Base-by-base conservation (phyloP, 2,888 invertebrate species). In the Syrphus vitripennis region DNA sequence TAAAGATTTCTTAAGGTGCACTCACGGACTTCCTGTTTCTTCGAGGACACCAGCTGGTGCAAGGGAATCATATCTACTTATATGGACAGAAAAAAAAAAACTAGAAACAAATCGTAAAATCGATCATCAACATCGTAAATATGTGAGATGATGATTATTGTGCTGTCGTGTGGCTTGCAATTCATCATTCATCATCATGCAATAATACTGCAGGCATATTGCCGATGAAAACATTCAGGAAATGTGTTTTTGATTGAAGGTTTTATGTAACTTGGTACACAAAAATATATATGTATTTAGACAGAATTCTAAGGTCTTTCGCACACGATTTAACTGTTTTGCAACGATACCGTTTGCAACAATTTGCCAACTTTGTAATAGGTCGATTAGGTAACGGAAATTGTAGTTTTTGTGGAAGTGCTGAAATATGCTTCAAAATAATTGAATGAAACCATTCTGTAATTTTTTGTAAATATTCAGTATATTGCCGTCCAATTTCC, bases 111-210 rank as follows among this genome's bases (percentile, higher is more conserved):
- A 79, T 71, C 79, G 37, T 75, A 48, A 77, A 59, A 83, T 77
- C 72, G 71, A 77, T 83, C 78, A 74, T 63, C 69, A 77, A 53
- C 74, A 69, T 77, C 65, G 57, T 82, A 75, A 48, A 65, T 71
- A 72, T 50, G 70, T 57, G 75, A 75, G 63, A 81, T 75, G 69
- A 75, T 74, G 57, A 67, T 80, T 70, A 76, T 70, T 75, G 75
- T 37, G 57, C 57, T 63, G 70, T 76, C 37, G 42, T 57, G 21
- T 40, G 21, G 29, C 0, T 29, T 29, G 76, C 31, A 77, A 77
- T 77, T 67, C 71, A 71, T 82, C 70, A 76, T 77, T 61, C 19
- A 48, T 69, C 50, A 65, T 69, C 50, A 65, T 16, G 34, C 16
- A 57, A 40, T 31, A 55, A 57, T 19, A 21, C 31, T 67, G 19